A percentile compares a stretch with the other conserved stretches of the same genome.
Evolutionary conservation across 2,113 vertebrate genomes (phyloP).

Genomic region (Neolamprologus modestus): DNA sequence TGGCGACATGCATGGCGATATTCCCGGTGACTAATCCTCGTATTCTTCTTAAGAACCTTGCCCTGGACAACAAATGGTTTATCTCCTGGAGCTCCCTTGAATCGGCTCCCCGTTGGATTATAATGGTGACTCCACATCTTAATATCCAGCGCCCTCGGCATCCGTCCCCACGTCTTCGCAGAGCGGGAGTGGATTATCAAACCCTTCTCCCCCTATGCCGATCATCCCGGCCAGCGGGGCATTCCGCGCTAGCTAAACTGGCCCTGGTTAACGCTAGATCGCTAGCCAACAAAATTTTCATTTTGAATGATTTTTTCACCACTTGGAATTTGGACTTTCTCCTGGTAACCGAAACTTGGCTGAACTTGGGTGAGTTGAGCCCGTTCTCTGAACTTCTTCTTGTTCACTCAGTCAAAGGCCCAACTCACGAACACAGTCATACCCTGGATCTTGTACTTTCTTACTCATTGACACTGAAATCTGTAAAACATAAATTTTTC

Average conservation of each 20-base stretch:
- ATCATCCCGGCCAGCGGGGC: neutral
- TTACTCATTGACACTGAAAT: neutral
- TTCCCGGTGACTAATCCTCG: neutral
- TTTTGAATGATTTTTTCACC: neutral
- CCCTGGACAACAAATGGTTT: neutral
- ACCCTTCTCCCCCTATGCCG: neutral
- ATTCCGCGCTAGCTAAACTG: neutral
- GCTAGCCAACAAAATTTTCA: neutral
- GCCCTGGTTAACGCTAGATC: neutral
- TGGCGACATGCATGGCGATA: neutral
- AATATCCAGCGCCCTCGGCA: neutral
- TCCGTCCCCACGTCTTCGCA: neutral
- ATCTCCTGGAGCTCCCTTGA: neutral
- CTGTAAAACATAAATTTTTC: neutral
- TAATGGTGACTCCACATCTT: neutral
- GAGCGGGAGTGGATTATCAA: neutral
- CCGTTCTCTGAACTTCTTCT: neutral
- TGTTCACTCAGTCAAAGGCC: neutral
- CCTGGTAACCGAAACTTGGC: neutral
- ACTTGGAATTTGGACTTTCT: neutral
- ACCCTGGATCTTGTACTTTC: neutral
- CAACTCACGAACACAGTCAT: neutral
- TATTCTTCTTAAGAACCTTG: neutral
- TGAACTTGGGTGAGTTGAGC: neutral
- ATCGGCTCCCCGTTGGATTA: neutral